Percentiles rank a stretch among this genome's conserved stretches.
Conservation (phyloP, 1,140 invertebrate genomes). For the Homalodisca vitripennis region DNA sequence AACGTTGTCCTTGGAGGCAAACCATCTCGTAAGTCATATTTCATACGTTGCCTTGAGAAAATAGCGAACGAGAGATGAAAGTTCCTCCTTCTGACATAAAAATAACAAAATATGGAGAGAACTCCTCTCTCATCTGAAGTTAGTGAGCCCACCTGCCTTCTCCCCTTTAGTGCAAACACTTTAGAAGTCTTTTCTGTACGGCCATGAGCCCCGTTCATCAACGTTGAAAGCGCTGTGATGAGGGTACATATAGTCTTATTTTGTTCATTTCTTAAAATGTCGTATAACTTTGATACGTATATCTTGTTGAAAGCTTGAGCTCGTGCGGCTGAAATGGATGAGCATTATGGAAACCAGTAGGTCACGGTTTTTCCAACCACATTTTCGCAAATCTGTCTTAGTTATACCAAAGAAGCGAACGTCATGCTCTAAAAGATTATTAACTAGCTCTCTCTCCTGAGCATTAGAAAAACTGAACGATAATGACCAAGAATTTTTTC, state of each 20-base stretch:
- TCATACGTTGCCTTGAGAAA: conserved; percentile 43
- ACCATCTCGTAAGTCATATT: conserved; percentile 42
- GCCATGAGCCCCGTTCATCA: conserved; percentile 46
- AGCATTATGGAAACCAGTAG: background rate
- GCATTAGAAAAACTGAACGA: conserved; percentile 6
- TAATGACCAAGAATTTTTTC: conserved; percentile 2
- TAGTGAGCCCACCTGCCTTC: conserved; percentile 41
- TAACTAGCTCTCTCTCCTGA: background rate
- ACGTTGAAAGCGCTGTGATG: conserved; percentile 44
- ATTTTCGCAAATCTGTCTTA: conserved; percentile 1
- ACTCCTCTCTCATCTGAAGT: conserved; percentile 41
- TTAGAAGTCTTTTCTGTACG: conserved; percentile 40
- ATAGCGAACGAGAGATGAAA: conserved; percentile 46
- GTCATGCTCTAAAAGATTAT: conserved; percentile 7
- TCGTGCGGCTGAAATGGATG: conserved; percentile 44
- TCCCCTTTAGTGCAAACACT: conserved; percentile 43
- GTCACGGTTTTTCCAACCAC: background rate
- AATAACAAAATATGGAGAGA: conserved; percentile 39
- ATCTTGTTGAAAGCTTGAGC: conserved; percentile 48
- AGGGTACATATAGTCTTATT: conserved; percentile 31
- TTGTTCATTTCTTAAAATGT: conserved; percentile 39
- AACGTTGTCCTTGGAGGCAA: conserved; percentile 43
- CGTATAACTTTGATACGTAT: conserved; percentile 45
- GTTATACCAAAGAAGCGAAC: conserved; percentile 2
- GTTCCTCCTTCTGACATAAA: conserved; percentile 44